Evolutionary conservation across 2,113 vertebrate genomes (phyloP).

Genomic region (Hypanus sabinus): DNA sequence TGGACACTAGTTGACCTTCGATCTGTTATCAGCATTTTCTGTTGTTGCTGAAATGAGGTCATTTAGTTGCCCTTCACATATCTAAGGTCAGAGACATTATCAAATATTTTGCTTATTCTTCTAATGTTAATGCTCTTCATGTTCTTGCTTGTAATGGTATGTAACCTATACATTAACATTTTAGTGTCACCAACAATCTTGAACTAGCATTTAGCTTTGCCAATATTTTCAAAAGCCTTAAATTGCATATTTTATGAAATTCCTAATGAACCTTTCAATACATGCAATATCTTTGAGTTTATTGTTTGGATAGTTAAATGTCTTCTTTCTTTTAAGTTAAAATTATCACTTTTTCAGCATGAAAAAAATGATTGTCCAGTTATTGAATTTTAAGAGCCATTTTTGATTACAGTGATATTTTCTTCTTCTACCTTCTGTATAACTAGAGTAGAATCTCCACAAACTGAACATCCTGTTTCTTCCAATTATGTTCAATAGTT

Average conservation of each 20-base stretch:
- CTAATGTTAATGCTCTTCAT: too few relatives aligned
- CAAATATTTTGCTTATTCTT: neutral
- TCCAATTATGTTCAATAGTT: neutral
- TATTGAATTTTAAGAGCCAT: neutral
- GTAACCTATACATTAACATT: too few relatives aligned
- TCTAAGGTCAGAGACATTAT: neutral
- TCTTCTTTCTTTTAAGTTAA: neutral
- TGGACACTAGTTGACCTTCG: neutral
- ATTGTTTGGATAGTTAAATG: neutral
- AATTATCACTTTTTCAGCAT: neutral
- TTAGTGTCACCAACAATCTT: neutral
- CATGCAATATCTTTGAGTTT: neutral
- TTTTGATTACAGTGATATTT: neutral
- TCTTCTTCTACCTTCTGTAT: too few relatives aligned
- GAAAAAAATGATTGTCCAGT: neutral
- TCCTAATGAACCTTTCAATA: neutral
- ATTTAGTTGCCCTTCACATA: neutral
- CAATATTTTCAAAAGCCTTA: neutral
- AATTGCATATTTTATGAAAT: neutral
- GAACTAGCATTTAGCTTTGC: too few relatives aligned
- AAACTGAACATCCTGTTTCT: too few relatives aligned
- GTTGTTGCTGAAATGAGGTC: neutral
- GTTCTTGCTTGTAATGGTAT: neutral
- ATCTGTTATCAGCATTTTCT: neutral
- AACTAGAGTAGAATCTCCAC: too few relatives aligned